Base-by-base conservation (phyloP, 2,113 vertebrate species). In the Hylia prasina region DNA sequence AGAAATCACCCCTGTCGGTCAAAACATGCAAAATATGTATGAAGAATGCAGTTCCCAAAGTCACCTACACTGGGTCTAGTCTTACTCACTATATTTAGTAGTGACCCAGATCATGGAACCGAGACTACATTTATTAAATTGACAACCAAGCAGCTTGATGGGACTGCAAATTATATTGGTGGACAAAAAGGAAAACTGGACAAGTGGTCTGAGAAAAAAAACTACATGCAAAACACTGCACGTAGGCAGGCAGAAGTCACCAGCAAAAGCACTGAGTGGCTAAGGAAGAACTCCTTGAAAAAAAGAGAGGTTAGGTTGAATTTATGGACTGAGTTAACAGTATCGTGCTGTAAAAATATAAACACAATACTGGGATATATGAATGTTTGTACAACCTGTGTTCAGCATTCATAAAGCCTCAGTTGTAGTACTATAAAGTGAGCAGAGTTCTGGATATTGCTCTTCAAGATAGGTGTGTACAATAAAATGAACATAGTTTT, bases 171-270 rank as follows among this genome's bases (percentile, higher is more conserved):
- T 80, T 61, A 31, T 23, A 77, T 10, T 66, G 56, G 37, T 94
- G 85, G 86, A 90, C 90, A 88, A 80, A 94, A 70, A 88, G 37
- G 72, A 64, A 91, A 90, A 61, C 53, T 69, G n/a, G 66, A 73
- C 42, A 90, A 85, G 57, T 13, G 28, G 16, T 61, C 70, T 86
- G 42, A 86, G 39, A 71, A 68, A 88, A 87, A 93, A 56, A 35
- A 68, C 14, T 9, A 35, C 19, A 68, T 19, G n/a, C 42, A 54
- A 77, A 92, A 76, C 71, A 84, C n/a, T 54, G 39, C 81, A 91
- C 0, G 0, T 13, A 63, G 48, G 56, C 64, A 70, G 57, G 56
- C 73, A 84, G 42, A 83, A 82, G 33, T 48, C 57, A 89, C 42
- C 28, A 78, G 28, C 63, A 93, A 68, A 66, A 94, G 25, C 14